Evolutionary conservation across 1,140 invertebrate genomes (phyloP), one percentile per base, ranked within the genome.

Genomic region (Penaeus japonicus): DNA sequence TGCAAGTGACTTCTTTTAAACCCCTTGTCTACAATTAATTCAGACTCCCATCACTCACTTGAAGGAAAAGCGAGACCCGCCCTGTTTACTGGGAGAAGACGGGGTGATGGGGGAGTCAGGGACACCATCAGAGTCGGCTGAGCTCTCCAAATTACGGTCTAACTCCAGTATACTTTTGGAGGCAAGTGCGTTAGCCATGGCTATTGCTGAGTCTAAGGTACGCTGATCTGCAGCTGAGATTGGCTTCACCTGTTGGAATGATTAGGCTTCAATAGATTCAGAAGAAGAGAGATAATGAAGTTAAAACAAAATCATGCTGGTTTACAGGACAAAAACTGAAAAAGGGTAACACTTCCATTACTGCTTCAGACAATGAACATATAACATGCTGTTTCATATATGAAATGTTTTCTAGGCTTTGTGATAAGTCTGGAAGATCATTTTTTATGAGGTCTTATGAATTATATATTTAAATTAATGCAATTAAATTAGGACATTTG

Each of bases 181-280:
- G 53, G 96, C 97, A 84, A 99, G 94, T 93, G 99, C 97, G 93
- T 98, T 98, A 32, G 97, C 97, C 93, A 98, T 94, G 53, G 96
- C 97, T 89, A 99, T 98, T 7, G 98, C 98, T 70, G 96, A 96
- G 91, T 99, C 97, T 47, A 99, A 93, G n/a, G 96, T 97, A 92
- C 96, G 96, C 92, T 98, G 95, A 92, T 99, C 98, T 87, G 97
- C 96, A 0, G 97, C 96, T 30, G 98, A 99, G 93, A 99, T 98
- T 20, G 96, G 97, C 92, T 99, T 99, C 78, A 99, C 96, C 94
- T 94, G 91, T 27, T 92, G 85, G 15, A 83, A 59, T 59, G 75
- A 77, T 20, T 54, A 85, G n/a, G 32, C 47, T 47, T 47, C 47
- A 47, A 47, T 47, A 47, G 47, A 47, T 47, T 47, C 47, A 47